Conservation (phyloP, 1,140 invertebrate species). For the Drosophila burlai region DNA sequence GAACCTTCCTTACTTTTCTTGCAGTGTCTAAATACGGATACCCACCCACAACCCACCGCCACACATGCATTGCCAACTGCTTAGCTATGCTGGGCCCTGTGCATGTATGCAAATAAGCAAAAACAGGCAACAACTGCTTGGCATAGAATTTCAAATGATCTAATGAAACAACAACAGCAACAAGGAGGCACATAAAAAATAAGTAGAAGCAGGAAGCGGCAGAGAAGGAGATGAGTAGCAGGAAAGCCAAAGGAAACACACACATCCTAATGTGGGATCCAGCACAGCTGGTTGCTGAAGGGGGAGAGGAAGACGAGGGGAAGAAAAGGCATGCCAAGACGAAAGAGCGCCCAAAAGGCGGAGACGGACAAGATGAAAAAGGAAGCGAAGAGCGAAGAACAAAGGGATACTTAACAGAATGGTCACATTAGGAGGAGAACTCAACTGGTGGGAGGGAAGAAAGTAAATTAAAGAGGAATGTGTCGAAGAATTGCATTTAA, state of each 20-base stretch:
- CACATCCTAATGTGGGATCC: slow-evolving; percentile 15
- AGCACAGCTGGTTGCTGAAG: background rate
- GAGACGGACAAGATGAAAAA: background rate
- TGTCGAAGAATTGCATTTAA: background rate
- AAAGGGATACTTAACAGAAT: slow-evolving; percentile 1
- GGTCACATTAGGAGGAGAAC: slow-evolving; percentile 1
- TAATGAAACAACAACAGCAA: slow-evolving; percentile 62
- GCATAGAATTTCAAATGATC: slow-evolving; percentile 78
- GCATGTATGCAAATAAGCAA: slow-evolving; percentile 66
- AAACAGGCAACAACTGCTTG: slow-evolving; percentile 62
- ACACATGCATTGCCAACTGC: slow-evolving; percentile 35
- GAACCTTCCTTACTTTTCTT: background rate
- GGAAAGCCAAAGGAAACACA: slow-evolving; percentile 32
- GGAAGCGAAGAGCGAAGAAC: background rate
- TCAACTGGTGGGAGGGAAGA: slow-evolving; percentile 9
- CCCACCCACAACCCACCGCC: background rate
- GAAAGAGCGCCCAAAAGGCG: background rate
- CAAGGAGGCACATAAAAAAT: slow-evolving; percentile 40
- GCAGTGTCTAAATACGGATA: background rate
- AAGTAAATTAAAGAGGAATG: background rate
- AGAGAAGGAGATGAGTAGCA: slow-evolving; percentile 21
- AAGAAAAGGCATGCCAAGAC: background rate
- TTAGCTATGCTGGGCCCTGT: slow-evolving; percentile 47
- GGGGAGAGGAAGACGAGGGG: background rate
- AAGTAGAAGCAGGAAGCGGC: slow-evolving; percentile 17